Evolutionary conservation across 1,140 invertebrate genomes (phyloP), one percentile per base, ranked within the genome.

Genomic region (Zaprionus capensis): DNA sequence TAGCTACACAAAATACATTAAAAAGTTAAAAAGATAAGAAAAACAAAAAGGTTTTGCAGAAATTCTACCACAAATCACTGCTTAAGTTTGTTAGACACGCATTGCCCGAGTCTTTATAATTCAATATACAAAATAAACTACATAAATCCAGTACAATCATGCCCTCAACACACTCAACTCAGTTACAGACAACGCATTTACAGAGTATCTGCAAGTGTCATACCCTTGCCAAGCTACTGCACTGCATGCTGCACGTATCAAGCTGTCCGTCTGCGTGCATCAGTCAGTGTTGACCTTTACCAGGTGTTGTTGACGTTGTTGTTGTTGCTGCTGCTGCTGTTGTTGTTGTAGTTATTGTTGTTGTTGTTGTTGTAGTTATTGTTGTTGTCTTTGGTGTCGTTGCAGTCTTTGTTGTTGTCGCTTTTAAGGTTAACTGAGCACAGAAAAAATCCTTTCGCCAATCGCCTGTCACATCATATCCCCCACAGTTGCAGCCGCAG

Each of bases 251-350:
- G 17, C 44, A 53, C 44, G 55, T 71, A 57, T 64, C 69, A 56
- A 49, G 41, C 53, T 71, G 58, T 71, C 59, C 46, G 20, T 58
- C 72, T 70, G 58, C 66, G 53, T 53, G 72, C 44, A 53, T 53
- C 71, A 66, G 56, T 41, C 71, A 62, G 20, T 28, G 22, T 17
- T 61, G 74, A 72, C 74, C 69, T 71, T 76, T 72, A 38, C 46
- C 46, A 51, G 46, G 46, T 51, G 46, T 51, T 51, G 46, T 51
- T 14, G 17, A 49, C 46, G 46, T 51, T 51, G 46, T 51, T 51
- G 46, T 51, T 7, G 14, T n/a, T 36, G 46, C 15, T 17, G 63
- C 38, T 65, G 63, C 12, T 34, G 26, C 2, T 14, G 26, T 31
- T 38, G 24, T 28, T 49, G 44, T 24, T n/a, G 46, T 7, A 7